A percentile compares a stretch with the other conserved stretches of the same genome.
These are phyloP conservation scores for Mythimna lalbum DNA, from an alignment of 2,888 invertebrate genomes.

Conservation along the genomic window DNA sequence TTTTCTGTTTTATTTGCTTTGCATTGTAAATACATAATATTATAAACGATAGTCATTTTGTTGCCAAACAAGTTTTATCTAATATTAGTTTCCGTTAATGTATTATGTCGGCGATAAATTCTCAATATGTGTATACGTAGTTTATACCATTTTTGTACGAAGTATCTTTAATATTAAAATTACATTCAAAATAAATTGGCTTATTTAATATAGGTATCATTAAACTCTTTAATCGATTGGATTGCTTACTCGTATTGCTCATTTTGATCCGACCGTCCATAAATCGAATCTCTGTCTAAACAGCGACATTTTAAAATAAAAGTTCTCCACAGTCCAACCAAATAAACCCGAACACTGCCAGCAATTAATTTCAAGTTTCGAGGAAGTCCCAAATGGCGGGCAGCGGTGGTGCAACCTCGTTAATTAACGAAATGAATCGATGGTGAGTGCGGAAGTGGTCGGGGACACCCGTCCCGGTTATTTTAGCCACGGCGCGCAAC, in stretches of 20 bases:
- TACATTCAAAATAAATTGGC: constrained; percentile 21
- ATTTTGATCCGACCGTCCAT: constrained; percentile 1
- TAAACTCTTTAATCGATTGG: background rate
- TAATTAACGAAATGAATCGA: constrained; percentile 65
- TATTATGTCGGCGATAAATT: constrained; percentile 25
- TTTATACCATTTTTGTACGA: background rate
- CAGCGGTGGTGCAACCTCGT: constrained; percentile 40
- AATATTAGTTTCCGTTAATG: constrained; percentile 43
- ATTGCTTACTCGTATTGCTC: constrained; percentile 1
- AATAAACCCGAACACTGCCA: constrained; percentile 26
- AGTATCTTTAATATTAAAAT: constrained; percentile 17
- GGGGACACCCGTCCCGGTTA: constrained; percentile 83
- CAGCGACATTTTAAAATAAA: constrained; percentile 25
- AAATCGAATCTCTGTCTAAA: constrained; percentile 36
- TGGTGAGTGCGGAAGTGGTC: constrained; percentile 75
- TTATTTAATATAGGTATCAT: background rate
- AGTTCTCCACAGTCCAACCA: background rate
- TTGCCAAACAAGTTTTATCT: constrained; percentile 50
- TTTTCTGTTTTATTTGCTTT: constrained; percentile 6
- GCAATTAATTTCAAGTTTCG: constrained; percentile 43
- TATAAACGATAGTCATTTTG: constrained; percentile 17
- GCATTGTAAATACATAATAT: constrained; percentile 14
- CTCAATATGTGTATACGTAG: constrained; percentile 7
- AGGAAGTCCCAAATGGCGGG: constrained; percentile 32
- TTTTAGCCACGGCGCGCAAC: constrained; percentile 82